A percentile compares a stretch with the other conserved stretches of the same genome.
Conservation (phyloP, 2,797 vertebrate species). For the Manis javanica region DNA sequence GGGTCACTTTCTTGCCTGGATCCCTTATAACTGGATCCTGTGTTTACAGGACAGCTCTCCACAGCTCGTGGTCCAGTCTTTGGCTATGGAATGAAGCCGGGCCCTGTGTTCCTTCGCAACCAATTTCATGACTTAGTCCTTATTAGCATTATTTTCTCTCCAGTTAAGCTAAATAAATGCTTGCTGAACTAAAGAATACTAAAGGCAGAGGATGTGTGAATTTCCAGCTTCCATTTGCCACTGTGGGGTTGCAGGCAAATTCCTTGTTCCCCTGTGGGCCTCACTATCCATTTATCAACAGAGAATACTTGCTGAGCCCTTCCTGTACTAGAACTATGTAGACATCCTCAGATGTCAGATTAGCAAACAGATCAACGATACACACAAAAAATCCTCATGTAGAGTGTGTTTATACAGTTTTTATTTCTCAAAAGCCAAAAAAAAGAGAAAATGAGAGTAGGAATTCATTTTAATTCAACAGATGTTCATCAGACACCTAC, state of each 20-base stretch:
- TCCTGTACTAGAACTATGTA: neutral
- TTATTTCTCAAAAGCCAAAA: neutral
- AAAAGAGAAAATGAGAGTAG: neutral
- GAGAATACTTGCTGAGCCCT: slow-evolving; percentile 41
- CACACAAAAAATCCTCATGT: slow-evolving; percentile 4
- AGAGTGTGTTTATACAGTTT: neutral
- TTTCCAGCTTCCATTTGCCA: neutral
- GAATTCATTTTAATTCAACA: neutral
- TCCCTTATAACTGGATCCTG: neutral
- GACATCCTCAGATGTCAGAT: neutral
- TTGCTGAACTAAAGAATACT: neutral
- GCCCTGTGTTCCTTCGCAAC: neutral
- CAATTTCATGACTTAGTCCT: neutral
- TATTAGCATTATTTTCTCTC: neutral
- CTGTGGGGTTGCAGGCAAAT: neutral
- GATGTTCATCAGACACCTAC: neutral
- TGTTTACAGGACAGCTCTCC: neutral
- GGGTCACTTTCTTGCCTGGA: neutral
- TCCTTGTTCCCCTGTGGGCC: neutral
- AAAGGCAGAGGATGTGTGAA: neutral
- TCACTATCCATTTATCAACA: slow-evolving; percentile 48
- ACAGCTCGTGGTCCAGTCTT: neutral
- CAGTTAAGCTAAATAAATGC: neutral
- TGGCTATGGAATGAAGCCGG: neutral
- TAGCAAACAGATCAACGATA: slow-evolving; percentile 46